These are phyloP conservation scores for Xylota sylvarum DNA, from an alignment of 2,888 invertebrate species.

Conservation along the genomic window DNA sequence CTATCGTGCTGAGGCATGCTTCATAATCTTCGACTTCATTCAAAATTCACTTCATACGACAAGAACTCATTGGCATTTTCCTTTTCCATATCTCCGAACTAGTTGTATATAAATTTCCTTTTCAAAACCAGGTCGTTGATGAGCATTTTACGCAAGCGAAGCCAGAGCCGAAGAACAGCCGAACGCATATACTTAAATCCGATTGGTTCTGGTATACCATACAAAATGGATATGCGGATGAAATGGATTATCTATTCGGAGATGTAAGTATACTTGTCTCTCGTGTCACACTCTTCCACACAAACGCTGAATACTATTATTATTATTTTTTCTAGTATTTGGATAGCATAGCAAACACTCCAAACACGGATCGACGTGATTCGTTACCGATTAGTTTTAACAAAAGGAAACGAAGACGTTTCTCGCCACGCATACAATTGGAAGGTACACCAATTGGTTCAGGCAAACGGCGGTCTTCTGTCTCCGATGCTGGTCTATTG, in stretches of 20 bases:
- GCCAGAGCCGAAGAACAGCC: conserved; percentile 89
- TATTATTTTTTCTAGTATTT: conserved; percentile 81
- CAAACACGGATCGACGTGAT: conserved; percentile 86
- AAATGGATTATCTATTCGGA: conserved; percentile 94
- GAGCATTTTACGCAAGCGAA: conserved; percentile 90
- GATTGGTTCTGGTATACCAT: conserved; percentile 99
- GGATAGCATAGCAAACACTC: conserved; percentile 85
- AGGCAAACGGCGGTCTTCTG: conserved; percentile 92
- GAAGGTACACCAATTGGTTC: conserved; percentile 84
- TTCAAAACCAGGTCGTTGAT: conserved; percentile 90
- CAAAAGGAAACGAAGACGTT: conserved; percentile 93
- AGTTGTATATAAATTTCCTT: background rate
- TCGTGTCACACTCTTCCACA: background rate
- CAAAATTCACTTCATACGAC: conserved; percentile 48
- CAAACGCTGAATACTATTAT: conserved; percentile 1
- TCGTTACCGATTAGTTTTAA: conserved; percentile 86
- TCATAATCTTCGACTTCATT: background rate
- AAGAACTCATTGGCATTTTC: conserved; percentile 28
- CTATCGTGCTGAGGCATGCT: background rate
- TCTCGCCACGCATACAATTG: conserved; percentile 85
- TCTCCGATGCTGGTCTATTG: conserved; percentile 93
- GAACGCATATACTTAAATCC: conserved; percentile 92
- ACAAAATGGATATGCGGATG: conserved; percentile 97
- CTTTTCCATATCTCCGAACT: background rate
- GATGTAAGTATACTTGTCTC: conserved; percentile 87